These are phyloP conservation scores for Acleris cristana DNA, from an alignment of 2,888 invertebrate genomes.

Conservation along the genomic window DNA sequence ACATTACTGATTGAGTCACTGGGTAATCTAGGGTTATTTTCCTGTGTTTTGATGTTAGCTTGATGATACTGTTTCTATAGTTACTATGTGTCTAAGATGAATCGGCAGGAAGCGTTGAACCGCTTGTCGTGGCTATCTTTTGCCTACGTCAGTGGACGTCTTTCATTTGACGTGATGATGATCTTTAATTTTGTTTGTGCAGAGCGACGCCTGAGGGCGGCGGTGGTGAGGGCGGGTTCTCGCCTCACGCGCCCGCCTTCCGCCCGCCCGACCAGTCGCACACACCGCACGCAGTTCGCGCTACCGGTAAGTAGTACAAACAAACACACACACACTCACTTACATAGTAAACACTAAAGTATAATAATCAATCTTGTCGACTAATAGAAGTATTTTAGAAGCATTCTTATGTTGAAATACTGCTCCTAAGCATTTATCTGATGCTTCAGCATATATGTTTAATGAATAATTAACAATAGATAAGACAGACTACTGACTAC, in stretches of 20 bases:
- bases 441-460: no score
- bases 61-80: no score
- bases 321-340: background rate
- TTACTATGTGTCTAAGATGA: no score
- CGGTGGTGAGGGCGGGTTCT: constrained; percentile 49
- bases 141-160: background rate
- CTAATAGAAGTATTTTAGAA: no score
- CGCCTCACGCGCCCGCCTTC: constrained; percentile 57
- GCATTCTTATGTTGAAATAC: background rate
- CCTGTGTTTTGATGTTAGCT: no score
- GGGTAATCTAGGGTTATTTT: no score
- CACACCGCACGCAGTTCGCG: constrained; percentile 50
- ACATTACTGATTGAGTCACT: no score
- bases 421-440: no score
- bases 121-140: background rate
- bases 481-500: no score
- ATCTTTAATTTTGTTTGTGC: constrained; percentile 8
- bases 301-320: constrained; percentile 33
- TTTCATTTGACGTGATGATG: background rate
- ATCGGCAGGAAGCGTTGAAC: no score
- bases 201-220: constrained; percentile 64
- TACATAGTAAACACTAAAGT: background rate
- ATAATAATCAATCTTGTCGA: no score
- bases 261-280: constrained; percentile 57
- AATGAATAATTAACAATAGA: no score